Evolutionary conservation across 2,113 vertebrate species (phyloP), one percentile per base, ranked within the genome.

Genomic region (Crotalus viridis): DNA sequence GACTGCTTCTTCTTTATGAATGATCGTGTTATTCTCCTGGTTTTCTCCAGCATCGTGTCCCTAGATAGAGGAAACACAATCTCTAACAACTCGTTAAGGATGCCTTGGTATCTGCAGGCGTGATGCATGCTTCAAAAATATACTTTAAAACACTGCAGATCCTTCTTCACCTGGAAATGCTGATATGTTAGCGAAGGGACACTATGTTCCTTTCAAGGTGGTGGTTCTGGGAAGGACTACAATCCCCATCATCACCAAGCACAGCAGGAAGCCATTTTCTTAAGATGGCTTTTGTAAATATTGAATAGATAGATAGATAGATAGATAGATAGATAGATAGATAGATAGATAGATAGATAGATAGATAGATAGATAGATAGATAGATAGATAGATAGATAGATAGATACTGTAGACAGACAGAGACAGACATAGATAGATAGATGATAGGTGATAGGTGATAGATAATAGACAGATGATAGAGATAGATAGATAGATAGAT

Each of bases 1-100:
- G 97, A 92, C 0, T 97, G 94, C 2, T 96, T 96, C 95, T 95
- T 98, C 87, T 97, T 98, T 95, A 97, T 97, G 56, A 97, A 93
- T 26, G 96, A 96, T 64, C 96, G 93, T 81, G 94, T 81, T 5
- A 96, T 52, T 6, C 95, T 97, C 0, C 97, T 95, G 0, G 95
- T 98, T 95, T 96, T 98, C 92, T 96, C 97, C 81, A 97, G 48
- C 26, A 93, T 74, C 57, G 56, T 28, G 46, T 92, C 52, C 90
- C 97, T 97, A 89, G 90, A 2, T 94, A 95, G 93, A 46, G 74
- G 26, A n/a, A 43, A 90, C 90, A 24, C 5, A 46, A 21, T 19
- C 21, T 5, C 7, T 1, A 10, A 92, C 4, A 87, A 19, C 33
- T 89, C 10, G n/a, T 19, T 19, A 88, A 64, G 43, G 26, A 69